Evolutionary conservation across 2,888 invertebrate genomes (phyloP), one percentile per base, ranked within the genome.

Genomic region (Troglohyphantes excavatus): DNA sequence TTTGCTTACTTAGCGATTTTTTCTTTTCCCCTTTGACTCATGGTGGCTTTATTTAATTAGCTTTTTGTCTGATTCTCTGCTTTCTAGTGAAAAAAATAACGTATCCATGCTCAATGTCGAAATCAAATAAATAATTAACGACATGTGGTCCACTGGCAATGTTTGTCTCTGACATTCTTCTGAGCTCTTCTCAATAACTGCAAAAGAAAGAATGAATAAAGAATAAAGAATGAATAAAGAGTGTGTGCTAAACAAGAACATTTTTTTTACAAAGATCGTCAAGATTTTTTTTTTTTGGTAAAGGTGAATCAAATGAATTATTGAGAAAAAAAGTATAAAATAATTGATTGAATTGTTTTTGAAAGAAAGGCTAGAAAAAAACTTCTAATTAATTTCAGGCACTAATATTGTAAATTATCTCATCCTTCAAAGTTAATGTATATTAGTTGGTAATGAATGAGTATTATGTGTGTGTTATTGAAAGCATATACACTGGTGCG

Each of bases 101-200:
- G 67, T 88, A 75, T 89, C 76, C 63, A 68, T 89, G 82, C 53
- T 82, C 88, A 89, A 67, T 53, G 88, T 75, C 75, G 76, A 89
- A 89, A 89, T 89, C 82, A 82, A 89, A 89, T 89, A 89, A 89
- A 82, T 89, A 89, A 89, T 82, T 82, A 89, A 89, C 88, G 76
- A 82, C 82, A 59, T 76, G 81, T 75, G 88, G 82, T 89, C 76
- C 82, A 82, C 82, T 89, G 73, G 76, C 68, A 89, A 75, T 81
- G 72, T 88, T 88, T 73, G 79, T 82, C 75, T 68, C 82, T 53
- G 46, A 33, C 53, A 88, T 81, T 81, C 81, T 76, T 88, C 53
- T 81, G 67, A 63, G 29, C n/a, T n/a, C 5, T 53, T 53, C 53
- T 53, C 72, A 83, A 83, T 61, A 70, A 83, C 75, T 33, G 13